phyloP scores from a whole-genome alignment of 2,888 invertebrate genomes.

The Cactoblastis cactorum region DNA sequence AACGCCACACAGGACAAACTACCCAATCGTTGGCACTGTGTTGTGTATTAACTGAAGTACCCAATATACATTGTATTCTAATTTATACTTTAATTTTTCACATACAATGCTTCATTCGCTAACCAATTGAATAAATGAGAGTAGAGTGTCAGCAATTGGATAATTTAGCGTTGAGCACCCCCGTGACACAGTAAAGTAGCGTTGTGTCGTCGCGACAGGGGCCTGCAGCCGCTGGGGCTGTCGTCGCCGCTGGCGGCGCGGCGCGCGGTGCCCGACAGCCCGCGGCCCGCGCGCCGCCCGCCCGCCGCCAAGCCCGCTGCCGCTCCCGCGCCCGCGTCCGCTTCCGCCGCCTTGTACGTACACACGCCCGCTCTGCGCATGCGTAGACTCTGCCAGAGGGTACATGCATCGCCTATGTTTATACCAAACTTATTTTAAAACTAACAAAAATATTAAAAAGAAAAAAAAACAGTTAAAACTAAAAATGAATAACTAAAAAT shows the following conservation, averaged over 20 bases:
- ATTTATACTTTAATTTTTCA: too few species aligned
- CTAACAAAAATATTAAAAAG: too few species aligned
- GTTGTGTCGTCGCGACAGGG: slow-evolving; percentile 35
- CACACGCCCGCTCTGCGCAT: slow-evolving; percentile 13
- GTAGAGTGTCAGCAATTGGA: too few species aligned
- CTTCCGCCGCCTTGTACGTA: slow-evolving; percentile 68
- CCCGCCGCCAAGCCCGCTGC: slow-evolving; percentile 53
- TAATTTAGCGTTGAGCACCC: too few species aligned
- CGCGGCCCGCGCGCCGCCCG: slow-evolving; percentile 54
- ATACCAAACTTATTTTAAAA: not conserved
- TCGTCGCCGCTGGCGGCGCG: slow-evolving; percentile 47
- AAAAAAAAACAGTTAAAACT: not conserved
- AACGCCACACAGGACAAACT: too few species aligned
- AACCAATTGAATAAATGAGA: too few species aligned
- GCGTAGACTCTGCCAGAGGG: slow-evolving; percentile 6
- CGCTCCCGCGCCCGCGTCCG: slow-evolving; percentile 48
- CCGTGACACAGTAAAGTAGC: not conserved
- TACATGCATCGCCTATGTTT: not conserved
- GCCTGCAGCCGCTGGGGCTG: slow-evolving; percentile 45
- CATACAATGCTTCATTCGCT: too few species aligned
- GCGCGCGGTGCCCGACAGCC: slow-evolving; percentile 53
- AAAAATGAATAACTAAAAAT: too few species aligned
- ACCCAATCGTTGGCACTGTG: too few species aligned
- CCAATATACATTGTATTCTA: too few species aligned
- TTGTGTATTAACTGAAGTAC: too few species aligned